Percentiles rank a stretch among this genome's conserved stretches.
These are phyloP conservation scores for Lycorma delicatula DNA, from an alignment of 1,140 invertebrate genomes.

Conservation along the genomic window DNA sequence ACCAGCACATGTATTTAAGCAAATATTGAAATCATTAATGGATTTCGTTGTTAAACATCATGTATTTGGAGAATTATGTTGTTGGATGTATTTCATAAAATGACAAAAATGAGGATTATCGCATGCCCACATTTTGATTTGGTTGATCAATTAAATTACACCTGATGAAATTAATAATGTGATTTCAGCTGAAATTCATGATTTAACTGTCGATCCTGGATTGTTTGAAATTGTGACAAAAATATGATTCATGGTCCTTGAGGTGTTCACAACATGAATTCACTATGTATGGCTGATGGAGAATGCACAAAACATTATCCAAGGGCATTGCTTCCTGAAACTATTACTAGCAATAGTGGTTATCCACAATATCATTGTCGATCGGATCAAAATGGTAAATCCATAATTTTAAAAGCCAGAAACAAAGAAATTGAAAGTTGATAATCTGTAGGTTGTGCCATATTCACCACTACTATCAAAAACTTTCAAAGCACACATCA, in stretches of 20 bases:
- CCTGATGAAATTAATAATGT: constrained; percentile 25
- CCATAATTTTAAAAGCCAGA: constrained; percentile 1
- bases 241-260: constrained; percentile 45
- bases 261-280: no score
- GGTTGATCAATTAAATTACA: constrained; percentile 22
- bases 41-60: constrained; percentile 35
- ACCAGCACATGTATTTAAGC: constrained; percentile 40
- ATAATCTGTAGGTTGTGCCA: constrained; percentile 17
- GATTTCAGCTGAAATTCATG: constrained; percentile 39
- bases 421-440: constrained; percentile 4
- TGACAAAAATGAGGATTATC: constrained; percentile 44
- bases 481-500: constrained; percentile 15
- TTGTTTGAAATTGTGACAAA: constrained; percentile 37
- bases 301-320: constrained; percentile 35
- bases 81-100: constrained; percentile 38
- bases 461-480: constrained; percentile 17
- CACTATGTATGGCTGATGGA: constrained; percentile 39
- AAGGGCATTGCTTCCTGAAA: constrained; percentile 26
- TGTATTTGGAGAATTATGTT: constrained; percentile 34
- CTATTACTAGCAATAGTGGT: constrained; percentile 19
- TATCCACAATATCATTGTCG: constrained; percentile 15
- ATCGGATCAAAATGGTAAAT: constrained; percentile 11
- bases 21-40: constrained; percentile 41
- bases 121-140: constrained; percentile 34
- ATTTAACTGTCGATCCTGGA: constrained; percentile 30